phyloP scores from a whole-genome alignment of 2,113 vertebrate species.

The Thoracochromis brauschi region DNA sequence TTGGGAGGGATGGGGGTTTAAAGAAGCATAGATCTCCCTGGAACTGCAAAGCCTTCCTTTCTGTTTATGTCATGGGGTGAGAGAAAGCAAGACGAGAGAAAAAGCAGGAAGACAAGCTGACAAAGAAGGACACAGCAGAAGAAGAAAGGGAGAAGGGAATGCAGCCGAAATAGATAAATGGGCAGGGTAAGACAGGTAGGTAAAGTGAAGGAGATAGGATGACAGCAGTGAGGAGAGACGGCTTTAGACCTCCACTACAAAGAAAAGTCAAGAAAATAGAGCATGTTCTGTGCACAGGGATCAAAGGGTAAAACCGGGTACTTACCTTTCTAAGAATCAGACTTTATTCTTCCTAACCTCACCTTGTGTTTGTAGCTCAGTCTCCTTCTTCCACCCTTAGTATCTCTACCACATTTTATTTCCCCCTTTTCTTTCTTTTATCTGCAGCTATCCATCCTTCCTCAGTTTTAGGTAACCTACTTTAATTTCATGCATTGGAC shows the following conservation, averaged over 20 bases:
- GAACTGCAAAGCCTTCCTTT: constrained; percentile 17
- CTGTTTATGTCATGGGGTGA: constrained; percentile 30
- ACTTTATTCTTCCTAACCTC: constrained; percentile 2
- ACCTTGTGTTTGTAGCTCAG: background rate
- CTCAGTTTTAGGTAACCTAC: background rate
- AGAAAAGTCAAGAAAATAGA: constrained; percentile 20
- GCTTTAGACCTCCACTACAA: constrained; percentile 29
- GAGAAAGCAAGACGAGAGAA: constrained; percentile 3
- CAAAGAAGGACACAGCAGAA: constrained; percentile 36
- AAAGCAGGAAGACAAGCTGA: constrained; percentile 16
- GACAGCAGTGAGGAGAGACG: constrained; percentile 5
- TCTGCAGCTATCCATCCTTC: background rate
- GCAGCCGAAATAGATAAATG: constrained; percentile 34
- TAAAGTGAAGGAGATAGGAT: constrained; percentile 25
- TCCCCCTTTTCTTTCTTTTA: background rate
- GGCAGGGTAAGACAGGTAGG: constrained; percentile 18
- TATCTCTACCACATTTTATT: background rate
- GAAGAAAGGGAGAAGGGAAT: constrained; percentile 7
- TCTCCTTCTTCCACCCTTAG: background rate
- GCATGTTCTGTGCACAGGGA: background rate
- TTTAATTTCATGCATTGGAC: constrained; percentile 53
- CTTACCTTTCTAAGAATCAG: background rate
- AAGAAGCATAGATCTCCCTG: constrained; percentile 46
- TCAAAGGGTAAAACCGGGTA: background rate
- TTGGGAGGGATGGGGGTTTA: constrained; percentile 44